These are phyloP conservation scores for Mesocentrotus franciscanus DNA, from an alignment of 53 echinoderm and acorn worm genomes.

Conservation along the genomic window DNA sequence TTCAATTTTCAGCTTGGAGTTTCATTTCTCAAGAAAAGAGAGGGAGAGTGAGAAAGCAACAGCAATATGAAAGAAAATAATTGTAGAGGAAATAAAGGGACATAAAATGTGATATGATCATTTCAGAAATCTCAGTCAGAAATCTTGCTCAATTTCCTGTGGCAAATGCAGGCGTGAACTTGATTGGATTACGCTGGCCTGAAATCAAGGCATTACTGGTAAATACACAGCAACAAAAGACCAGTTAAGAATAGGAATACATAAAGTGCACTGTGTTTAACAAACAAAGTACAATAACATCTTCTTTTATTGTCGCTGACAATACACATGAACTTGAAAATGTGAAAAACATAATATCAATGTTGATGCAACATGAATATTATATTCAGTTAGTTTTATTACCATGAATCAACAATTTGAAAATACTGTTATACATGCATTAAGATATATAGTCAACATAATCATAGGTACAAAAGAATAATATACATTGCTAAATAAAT, in stretches of 20 bases:
- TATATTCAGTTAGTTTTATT: not conserved
- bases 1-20: not conserved
- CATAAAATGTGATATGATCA: conserved; percentile 38
- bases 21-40: not conserved
- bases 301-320: not conserved
- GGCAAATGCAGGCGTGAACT: not conserved
- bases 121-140: not conserved
- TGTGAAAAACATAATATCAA: not conserved
- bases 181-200: conserved; percentile 47
- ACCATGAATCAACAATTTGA: not conserved
- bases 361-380: not conserved
- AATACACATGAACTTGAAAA: not conserved
- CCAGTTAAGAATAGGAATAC: not conserved
- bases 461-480: not conserved
- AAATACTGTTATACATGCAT: not conserved
- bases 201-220: conserved; percentile 38
- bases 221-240: not conserved
- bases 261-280: not conserved
- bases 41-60: not conserved
- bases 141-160: conserved; percentile 61
- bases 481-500: not conserved
- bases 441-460: not conserved
- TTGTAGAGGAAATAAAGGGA: not conserved
- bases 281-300: conserved; percentile 6
- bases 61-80: not conserved